These are phyloP conservation scores for Phalangium opilio DNA, from an alignment of 2,888 invertebrate genomes.

Conservation along the genomic window DNA sequence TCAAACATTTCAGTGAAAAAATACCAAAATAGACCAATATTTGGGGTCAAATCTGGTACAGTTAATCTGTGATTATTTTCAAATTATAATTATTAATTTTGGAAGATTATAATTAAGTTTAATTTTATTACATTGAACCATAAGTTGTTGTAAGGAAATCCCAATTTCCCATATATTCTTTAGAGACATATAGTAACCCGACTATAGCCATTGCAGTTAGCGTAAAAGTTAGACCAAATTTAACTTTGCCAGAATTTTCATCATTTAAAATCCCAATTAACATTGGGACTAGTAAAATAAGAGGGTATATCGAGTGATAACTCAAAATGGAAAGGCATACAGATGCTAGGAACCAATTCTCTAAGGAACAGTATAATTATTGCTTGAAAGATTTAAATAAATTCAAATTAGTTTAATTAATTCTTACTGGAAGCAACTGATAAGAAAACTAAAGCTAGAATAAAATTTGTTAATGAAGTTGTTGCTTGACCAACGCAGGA, in stretches of 20 bases:
- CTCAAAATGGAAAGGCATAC: constrained; percentile 57
- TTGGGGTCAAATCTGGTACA: constrained; percentile 87
- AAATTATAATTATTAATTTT: too few species aligned
- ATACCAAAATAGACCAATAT: constrained; percentile 97
- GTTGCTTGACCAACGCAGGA: constrained; percentile 80
- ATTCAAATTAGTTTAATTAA: not conserved
- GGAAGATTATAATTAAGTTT: not conserved
- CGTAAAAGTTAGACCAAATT: too few species aligned
- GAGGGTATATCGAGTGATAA: constrained; percentile 56
- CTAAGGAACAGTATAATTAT: constrained; percentile 27
- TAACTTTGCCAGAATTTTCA: too few species aligned
- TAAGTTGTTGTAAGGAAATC: constrained; percentile 47
- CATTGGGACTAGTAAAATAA: constrained; percentile 65
- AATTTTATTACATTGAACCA: constrained; percentile 57
- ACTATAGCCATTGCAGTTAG: too few species aligned
- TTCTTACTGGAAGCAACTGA: constrained; percentile 36
- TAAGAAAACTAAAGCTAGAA: constrained; percentile 53
- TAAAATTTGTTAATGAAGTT: constrained; percentile 74
- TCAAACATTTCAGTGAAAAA: constrained; percentile 99
- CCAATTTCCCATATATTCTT: constrained; percentile 32
- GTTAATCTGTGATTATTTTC: constrained; percentile 47
- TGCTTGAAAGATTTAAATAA: not conserved
- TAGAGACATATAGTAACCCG: too few species aligned
- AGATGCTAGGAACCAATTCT: constrained; percentile 44
- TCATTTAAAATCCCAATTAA: constrained; percentile 35